Base-by-base conservation (phyloP, 2,888 invertebrate genomes). In the Willowsia nigromaculata region DNA sequence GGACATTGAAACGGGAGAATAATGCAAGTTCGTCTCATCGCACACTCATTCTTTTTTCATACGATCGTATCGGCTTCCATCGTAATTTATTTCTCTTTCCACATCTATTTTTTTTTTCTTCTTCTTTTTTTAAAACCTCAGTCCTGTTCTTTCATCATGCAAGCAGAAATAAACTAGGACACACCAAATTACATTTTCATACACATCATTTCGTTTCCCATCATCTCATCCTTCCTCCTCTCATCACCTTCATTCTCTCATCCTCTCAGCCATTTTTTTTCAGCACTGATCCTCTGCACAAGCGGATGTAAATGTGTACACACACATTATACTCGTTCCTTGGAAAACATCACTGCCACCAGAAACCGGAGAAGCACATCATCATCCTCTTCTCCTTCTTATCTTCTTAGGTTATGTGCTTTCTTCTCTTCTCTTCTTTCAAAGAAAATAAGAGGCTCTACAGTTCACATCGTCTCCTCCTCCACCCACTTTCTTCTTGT, bases 191-290 rank as follows among this genome's bases (percentile, higher is more conserved):
- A 86, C 85, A 86, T 86, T 86, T 86, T 86, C 85, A 86, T 86
- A 86, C 85, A 86, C 85, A 86, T 86, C 85, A 86, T 78, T 86
- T 86, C 80, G 30, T 78, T 86, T 86, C 78, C 85, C 85, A 86
- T 86, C 78, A 86, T 78, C 85, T 43, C 85, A 74, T 85, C 85
- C 43, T 85, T 30, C 65, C 53, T 53, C 43, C 18, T 22, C 37
- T 53, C 68, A 25, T 80, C 6, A 22, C 43, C 40, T 43, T 27
- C 6, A 71, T 71, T 43, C n/a, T n/a, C 22, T 18, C 56, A 56
- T 56, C n/a, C 56, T 18, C 22, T 25, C 59, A 59, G 25, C 59
- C 30, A 62, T 62, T 11, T 5, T 62, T 30, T 62, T 25, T 50
- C 2, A 13, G 18, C 50, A 50, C 50, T 18, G 50, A 50, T n/a